Evolutionary conservation across 1,140 invertebrate species (phyloP), one percentile per base, ranked within the genome.

Genomic region (Octopus sinensis): DNA sequence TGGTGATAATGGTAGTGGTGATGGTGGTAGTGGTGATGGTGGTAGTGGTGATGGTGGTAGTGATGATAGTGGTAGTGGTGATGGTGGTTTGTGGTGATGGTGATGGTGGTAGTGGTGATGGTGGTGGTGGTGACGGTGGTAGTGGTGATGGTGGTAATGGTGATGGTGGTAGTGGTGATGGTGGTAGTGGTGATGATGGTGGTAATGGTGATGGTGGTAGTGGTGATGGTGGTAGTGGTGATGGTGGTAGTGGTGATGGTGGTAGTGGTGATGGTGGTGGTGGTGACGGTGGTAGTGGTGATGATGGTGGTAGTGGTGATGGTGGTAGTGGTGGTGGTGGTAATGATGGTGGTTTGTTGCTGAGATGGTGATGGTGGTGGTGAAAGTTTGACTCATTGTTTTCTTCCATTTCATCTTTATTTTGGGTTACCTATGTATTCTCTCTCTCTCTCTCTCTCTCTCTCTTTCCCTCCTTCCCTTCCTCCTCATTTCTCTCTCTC

Each of bases 1-100:
- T 77, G 51, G 76, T 77, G 51, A 43, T 43, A 0, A 0, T 43
- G 3, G 30, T 43, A 3, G 30, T 78, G 51, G 76, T 78, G 51
- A 43, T 77, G 51, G 76, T 77, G 51, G 76, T 77, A 77, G 76
- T 77, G 51, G 76, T 77, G 51, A 43, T 77, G 51, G 76, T 77
- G 1, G 76, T 77, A 1, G 76, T 77, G 51, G 76, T 77, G 51
- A 43, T 1, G 51, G 76, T 30, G 51, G 76, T 77, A 77, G 76
- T 77, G 51, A n/a, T n/a, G n/a, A n/a, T n/a, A n/a, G n/a, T n/a
- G n/a, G n/a, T n/a, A n/a, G n/a, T n/a, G 23, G 23, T 23, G 23
- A 23, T 23, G 23, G 23, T 23, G 23, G 23, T 23, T n/a, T n/a
- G 30, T 78, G 51, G 76, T 78, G 51, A 43, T 77, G 51, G 76